Base-by-base conservation (phyloP, 2,113 vertebrate species). In the Stictonetta naevosa region DNA sequence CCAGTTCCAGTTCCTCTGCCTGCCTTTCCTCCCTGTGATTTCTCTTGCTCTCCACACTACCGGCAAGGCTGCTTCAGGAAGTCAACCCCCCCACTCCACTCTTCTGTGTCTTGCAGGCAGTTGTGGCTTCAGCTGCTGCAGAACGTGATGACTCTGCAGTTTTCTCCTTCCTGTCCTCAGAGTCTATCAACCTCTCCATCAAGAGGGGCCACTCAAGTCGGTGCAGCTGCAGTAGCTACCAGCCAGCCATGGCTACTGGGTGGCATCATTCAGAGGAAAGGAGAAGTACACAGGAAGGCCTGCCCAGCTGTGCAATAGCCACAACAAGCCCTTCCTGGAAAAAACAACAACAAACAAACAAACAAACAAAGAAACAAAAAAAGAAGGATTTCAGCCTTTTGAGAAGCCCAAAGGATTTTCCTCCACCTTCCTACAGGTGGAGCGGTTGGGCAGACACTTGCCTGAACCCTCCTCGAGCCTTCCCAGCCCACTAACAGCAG, bases 1-100 rank as follows among this genome's bases (percentile, higher is more conserved):
- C 62, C n/a, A 62, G 36, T 62, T 87, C 74, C 82, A 62, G 69
- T 94, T 95, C 81, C 92, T 84, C 81, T 93, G 53, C 40, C 46
- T 80, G 84, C 60, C 58, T 89, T 89, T 81, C 31, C 40, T 58
- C 66, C 53, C 40, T 62, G 38, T 29, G 53, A 82, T 55, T 92
- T 66, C 83, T 84, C 88, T 93, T 75, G 76, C 50, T 71, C 36
- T 85, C 48, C 44, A 40, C 23, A 53, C 28, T 76, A 84, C 55
- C 21, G 3, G 31, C 5, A 1, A 36, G 21, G 62, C 9, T 79
- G 53, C 48, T 86, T 68, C 2, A 38, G 92, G 77, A 84, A 87
- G 69, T 22, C 53, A 48, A 28, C 5, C 18, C 17, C 10, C 52
- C 44, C 11, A 7, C 14, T 82, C 53, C 53, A 52, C 29, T 58